Evolutionary conservation across 2,113 vertebrate genomes (phyloP).

Genomic region (Cheilinus undulatus): DNA sequence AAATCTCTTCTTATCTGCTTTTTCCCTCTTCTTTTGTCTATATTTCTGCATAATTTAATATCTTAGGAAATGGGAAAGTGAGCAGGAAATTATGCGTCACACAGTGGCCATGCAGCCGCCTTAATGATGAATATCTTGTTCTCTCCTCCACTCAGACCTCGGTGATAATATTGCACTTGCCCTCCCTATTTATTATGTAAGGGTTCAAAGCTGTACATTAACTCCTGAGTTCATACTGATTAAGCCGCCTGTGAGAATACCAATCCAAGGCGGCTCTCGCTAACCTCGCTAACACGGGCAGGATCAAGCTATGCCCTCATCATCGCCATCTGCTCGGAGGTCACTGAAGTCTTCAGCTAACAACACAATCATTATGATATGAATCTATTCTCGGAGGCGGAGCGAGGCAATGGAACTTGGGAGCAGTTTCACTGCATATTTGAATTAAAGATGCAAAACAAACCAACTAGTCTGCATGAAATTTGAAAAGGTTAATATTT

Average conservation of each 20-base stretch:
- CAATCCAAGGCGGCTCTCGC: neutral
- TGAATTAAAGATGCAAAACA: too few species aligned
- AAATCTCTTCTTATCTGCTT: neutral
- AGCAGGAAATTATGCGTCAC: conserved; percentile 49
- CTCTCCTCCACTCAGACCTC: conserved; percentile 25
- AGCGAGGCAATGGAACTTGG: neutral
- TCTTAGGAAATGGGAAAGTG: conserved; percentile 30
- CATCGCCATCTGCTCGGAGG: conserved; percentile 21
- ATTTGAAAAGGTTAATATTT: too few species aligned
- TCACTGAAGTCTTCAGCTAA: neutral
- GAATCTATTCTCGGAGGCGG: neutral
- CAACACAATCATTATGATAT: neutral
- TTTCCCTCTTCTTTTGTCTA: neutral
- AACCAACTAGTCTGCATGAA: too few species aligned
- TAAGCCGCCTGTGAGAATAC: conserved; percentile 10
- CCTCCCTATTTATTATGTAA: conserved; percentile 54
- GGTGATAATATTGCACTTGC: conserved; percentile 45
- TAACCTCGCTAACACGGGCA: conserved; percentile 6
- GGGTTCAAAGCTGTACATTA: conserved; percentile 50
- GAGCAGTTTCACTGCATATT: too few species aligned
- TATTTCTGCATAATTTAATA: conserved; percentile 32
- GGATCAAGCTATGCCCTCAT: neutral
- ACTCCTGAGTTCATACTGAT: conserved; percentile 56
- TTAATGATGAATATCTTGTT: conserved; percentile 50
- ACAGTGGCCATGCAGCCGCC: neutral